Evolutionary conservation across 2,113 vertebrate species (phyloP).

Genomic region (Peucedramus taeniatus): DNA sequence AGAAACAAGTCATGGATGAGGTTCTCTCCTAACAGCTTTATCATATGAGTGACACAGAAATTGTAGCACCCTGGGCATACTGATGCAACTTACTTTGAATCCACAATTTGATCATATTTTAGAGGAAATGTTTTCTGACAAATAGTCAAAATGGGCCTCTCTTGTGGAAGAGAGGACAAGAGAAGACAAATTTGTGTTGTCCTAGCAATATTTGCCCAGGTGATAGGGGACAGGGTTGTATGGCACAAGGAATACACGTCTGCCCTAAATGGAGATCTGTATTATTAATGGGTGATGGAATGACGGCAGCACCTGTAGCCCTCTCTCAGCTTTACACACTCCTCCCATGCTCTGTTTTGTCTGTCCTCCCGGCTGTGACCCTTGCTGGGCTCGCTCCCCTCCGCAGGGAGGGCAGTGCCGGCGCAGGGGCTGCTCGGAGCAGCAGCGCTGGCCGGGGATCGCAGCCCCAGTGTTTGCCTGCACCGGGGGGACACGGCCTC

Average conservation of each 20-base stretch:
- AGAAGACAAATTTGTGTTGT: background rate
- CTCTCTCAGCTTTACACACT: background rate
- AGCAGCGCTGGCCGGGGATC: background rate
- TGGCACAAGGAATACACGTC: background rate
- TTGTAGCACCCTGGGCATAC: background rate
- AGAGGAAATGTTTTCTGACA: background rate
- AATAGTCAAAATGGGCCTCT: background rate
- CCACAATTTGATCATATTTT: background rate
- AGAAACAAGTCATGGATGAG: background rate
- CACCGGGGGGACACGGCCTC: background rate
- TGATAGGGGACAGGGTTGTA: background rate
- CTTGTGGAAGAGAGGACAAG: background rate
- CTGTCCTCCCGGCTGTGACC: background rate
- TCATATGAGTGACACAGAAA: background rate
- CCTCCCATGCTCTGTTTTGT: background rate
- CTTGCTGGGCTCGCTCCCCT: accelerated
- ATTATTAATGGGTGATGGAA: background rate
- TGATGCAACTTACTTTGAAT: background rate
- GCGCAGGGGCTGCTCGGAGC: accelerated
- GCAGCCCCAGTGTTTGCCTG: accelerated
- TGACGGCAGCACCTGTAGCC: background rate
- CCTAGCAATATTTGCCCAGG: background rate
- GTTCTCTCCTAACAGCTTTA: background rate
- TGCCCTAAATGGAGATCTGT: background rate
- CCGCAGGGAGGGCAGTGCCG: too few species aligned